Conservation (phyloP, 2,797 vertebrate genomes). For the Enteromius paludinosus region DNA sequence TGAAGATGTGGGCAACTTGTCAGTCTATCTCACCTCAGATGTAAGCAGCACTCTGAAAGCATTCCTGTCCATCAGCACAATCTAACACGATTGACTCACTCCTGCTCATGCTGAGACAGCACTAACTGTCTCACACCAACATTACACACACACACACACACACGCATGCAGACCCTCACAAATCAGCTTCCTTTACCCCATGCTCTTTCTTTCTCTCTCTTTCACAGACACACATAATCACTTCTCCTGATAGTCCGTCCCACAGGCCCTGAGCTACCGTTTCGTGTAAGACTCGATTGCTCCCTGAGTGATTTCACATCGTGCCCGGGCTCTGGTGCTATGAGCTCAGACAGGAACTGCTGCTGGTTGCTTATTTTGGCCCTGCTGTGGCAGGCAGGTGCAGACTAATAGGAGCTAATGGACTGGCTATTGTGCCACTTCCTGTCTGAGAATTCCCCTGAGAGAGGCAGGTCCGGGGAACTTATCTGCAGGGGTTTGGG, state of each 20-base stretch:
- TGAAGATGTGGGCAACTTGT: conserved; percentile 27
- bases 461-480: conserved; percentile 56
- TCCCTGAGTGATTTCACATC: conserved; percentile 48
- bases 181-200: conserved; percentile 15
- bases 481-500: conserved; percentile 69
- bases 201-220: neutral
- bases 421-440: conserved; percentile 72
- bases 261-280: conserved; percentile 54
- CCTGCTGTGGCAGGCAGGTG: conserved; percentile 54
- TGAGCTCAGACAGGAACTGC: conserved; percentile 60
- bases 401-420: conserved; percentile 62
- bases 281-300: conserved; percentile 42
- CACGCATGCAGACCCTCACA: conserved; percentile 26
- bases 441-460: conserved; percentile 69
- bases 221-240: conserved; percentile 59
- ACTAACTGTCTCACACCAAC: conserved; percentile 47
- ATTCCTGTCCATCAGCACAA: conserved; percentile 68
- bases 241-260: conserved; percentile 59
- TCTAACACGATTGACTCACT: conserved; percentile 62
- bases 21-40: conserved; percentile 26
- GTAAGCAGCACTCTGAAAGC: conserved; percentile 59
- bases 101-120: conserved; percentile 64
- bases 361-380: conserved; percentile 67
- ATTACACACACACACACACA: conserved; percentile 39
- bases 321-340: conserved; percentile 37